Evolutionary conservation across 2,113 vertebrate genomes (phyloP).

Genomic region (Rhynchomys soricoides): DNA sequence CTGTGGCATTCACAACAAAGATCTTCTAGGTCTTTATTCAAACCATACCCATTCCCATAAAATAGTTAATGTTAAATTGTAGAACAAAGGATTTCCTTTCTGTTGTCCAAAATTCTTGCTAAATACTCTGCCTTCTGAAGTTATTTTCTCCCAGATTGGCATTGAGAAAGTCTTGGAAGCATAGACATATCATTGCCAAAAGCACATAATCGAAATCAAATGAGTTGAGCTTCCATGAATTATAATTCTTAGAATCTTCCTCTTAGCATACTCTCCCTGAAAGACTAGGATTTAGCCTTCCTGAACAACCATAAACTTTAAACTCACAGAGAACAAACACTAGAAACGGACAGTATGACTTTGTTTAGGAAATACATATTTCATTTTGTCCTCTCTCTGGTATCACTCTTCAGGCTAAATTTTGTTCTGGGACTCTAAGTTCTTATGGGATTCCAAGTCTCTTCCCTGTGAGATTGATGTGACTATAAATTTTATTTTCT

Average conservation of each 20-base stretch:
- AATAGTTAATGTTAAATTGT: not conserved
- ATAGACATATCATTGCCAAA: not conserved
- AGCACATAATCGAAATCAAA: not conserved
- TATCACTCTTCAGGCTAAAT: constrained; percentile 41
- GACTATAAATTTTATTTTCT: constrained; percentile 50
- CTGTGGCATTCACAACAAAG: not conserved
- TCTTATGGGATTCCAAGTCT: not conserved
- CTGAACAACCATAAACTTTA: not conserved
- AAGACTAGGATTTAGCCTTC: not conserved
- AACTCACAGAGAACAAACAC: not conserved
- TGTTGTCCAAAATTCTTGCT: not conserved
- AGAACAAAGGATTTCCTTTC: not conserved
- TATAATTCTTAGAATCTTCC: not conserved
- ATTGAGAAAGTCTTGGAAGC: not conserved
- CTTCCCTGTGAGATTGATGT: constrained; percentile 8
- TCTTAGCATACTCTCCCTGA: not conserved
- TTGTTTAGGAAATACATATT: not conserved
- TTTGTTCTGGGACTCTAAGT: constrained; percentile 36
- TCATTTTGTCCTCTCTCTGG: not conserved
- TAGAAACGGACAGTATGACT: not conserved
- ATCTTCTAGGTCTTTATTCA: not conserved
- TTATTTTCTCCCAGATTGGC: not conserved
- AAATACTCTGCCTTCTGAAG: not conserved
- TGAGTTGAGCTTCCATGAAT: not conserved
- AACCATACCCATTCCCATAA: not conserved